Percentiles rank a stretch among this genome's conserved stretches.
Evolutionary conservation across 1,140 invertebrate genomes (phyloP).

Genomic region (Coptotermes formosanus): DNA sequence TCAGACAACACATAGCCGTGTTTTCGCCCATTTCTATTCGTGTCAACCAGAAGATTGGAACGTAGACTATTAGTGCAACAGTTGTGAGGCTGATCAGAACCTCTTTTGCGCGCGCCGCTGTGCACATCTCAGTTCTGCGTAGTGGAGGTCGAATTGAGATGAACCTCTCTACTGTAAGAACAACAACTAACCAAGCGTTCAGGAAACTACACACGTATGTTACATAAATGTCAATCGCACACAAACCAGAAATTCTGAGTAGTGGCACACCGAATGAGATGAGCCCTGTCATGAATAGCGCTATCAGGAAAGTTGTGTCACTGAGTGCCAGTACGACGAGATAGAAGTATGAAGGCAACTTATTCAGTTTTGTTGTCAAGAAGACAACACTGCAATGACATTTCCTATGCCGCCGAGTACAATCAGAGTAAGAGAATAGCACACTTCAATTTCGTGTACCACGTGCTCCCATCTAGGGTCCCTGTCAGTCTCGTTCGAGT

Average conservation of each 20-base stretch:
- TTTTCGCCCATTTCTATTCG: conserved; percentile 33
- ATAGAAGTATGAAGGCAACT: conserved; percentile 57
- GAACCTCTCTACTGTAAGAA: conserved; percentile 83
- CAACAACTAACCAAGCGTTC: conserved; percentile 80
- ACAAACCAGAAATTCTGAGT: conserved; percentile 63
- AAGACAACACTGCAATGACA: conserved; percentile 70
- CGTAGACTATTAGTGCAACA: conserved; percentile 51
- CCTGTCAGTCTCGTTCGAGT: background rate
- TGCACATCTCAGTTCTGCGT: conserved; percentile 72
- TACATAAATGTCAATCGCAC: conserved; percentile 70
- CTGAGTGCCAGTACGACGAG: conserved; percentile 59
- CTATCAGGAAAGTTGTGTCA: conserved; percentile 70
- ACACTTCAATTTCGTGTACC: conserved; percentile 50
- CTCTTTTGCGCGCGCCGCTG: conserved; percentile 67
- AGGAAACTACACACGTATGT: conserved; percentile 68
- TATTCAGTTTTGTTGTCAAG: conserved; percentile 65
- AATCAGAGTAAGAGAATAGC: conserved; percentile 69
- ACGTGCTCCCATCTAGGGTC: background rate
- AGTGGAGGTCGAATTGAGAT: conserved; percentile 78
- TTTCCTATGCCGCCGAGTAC: conserved; percentile 70
- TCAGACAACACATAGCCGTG: conserved; percentile 50
- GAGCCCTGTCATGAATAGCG: conserved; percentile 66
- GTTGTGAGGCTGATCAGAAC: conserved; percentile 59
- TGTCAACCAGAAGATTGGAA: background rate
- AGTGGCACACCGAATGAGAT: conserved; percentile 58